Base-by-base conservation (phyloP, 53 echinoderm and acorn worm genomes). In the Stichopus horrens region DNA sequence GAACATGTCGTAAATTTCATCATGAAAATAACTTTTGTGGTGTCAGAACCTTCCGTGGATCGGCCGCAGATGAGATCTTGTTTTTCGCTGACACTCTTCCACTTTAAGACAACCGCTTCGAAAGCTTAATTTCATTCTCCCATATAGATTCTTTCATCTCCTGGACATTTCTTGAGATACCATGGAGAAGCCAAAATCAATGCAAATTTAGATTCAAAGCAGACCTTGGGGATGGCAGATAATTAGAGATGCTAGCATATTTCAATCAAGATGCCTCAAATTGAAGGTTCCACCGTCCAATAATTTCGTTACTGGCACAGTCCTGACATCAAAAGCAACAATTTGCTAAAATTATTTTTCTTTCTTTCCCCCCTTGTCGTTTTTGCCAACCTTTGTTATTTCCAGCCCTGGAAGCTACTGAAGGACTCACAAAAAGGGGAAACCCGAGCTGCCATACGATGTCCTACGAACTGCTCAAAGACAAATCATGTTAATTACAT, bases 321-420 rank as follows among this genome's bases (percentile, higher is more conserved):
- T 23, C 85, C 85, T 85, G 85, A 85, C 85, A 68, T 85, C 85
- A 85, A 65, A 85, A 85, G 66, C 68, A 85, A 85, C 85, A 85
- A 85, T 85, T 85, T 66, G 85, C 18, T 37, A 21, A 60, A 58
- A 65, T 65, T 65, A 58, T 83, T 21, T 57, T 57, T 53, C 8
- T 78, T 53, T 78, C 53, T 80, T 80, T 57, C 23, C 79, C 23
- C n/a, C 20, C 74, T 16, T 80, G 37, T 37, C 37, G 37, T 20
- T 71, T 71, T 71, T 71, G n/a, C 71, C 71, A 71, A 20, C 14
- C 71, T 71, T 71, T 71, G 71, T 71, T 71, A 71, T 71, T 80
- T 21, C 56, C 53, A 57, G 57, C 80, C 80, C 57, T 80, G 57
- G 54, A 21, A 80, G 57, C 55, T 55, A 80, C 57, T n/a, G 80